Evolutionary conservation across 2,797 vertebrate genomes (phyloP), one percentile per base, ranked within the genome.

Genomic region (Pipistrellus kuhlii): DNA sequence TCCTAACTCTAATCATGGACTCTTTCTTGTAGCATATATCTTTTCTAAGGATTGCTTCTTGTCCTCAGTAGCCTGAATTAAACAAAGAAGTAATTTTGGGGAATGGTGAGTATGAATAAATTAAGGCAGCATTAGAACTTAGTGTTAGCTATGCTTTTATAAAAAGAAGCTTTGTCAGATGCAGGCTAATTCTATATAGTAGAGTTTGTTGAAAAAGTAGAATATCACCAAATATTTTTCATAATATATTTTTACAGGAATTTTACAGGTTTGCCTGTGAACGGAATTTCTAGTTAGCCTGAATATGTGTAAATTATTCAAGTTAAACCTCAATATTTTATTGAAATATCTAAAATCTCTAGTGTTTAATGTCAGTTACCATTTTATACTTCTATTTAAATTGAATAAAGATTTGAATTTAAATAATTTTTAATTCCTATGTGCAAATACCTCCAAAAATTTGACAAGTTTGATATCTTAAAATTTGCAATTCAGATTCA

Each of bases 401-500:
- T 30, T 94, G 32, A 55, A 66, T 69, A 93, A 62, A 92, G 38
- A 15, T 88, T 78, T 3, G 46, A 75, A 90, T 96, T 94, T 90
- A 14, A 59, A 94, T 76, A 94, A 88, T 53, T 86, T 96, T 35
- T 59, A 77, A 48, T 17, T 88, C n/a, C 88, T 15, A 7, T 0
- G n/a, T 95, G 88, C 90, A 66, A 35, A 30, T 44, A 93, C 85
- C n/a, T 32, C 20, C 35, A 20, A 51, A 93, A 27, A 88, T 91
- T 30, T 44, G 4, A 8, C 25, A 95, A 87, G 4, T 78, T 93
- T 72, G 32, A 64, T 85, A 91, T 85, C 81, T 96, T 95, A 78
- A 72, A 96, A 95, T 93, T 91, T 94, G 41, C 80, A 69, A 92
- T 84, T 80, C 4, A 75, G 9, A 35, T 93, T 96, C 66, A 91